A percentile compares a stretch with the other conserved stretches of the same genome.
phyloP scores from a whole-genome alignment of 2,797 vertebrate genomes.

The Clamator glandarius region DNA sequence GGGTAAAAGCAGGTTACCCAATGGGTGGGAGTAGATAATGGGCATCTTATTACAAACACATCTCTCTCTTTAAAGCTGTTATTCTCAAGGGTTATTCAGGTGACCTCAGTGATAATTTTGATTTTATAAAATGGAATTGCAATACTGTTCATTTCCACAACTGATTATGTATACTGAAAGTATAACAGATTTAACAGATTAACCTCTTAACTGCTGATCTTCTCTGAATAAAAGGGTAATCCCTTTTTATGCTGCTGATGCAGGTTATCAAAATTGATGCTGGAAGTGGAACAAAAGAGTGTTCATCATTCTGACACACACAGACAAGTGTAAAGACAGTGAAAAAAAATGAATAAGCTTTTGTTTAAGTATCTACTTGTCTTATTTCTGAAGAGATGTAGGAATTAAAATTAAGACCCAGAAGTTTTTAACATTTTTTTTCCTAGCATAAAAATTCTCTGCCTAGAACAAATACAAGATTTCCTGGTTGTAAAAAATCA shows the following conservation, averaged over 20 bases:
- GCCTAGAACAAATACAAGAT: not conserved
- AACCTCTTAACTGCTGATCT: conserved; percentile 33
- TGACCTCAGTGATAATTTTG: conserved; percentile 55
- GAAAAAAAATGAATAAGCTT: not conserved
- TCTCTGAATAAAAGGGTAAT: not conserved
- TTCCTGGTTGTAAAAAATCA: not conserved
- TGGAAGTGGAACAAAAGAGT: not conserved
- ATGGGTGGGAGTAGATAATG: conserved; percentile 54
- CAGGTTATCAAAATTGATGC: not conserved
- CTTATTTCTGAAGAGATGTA: not conserved
- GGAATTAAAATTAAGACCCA: not conserved
- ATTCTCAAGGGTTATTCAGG: conserved; percentile 60
- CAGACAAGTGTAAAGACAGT: not conserved
- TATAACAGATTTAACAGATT: conserved; percentile 45
- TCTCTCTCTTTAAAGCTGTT: conserved; percentile 57
- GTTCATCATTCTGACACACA: not conserved
- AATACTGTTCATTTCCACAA: conserved; percentile 40
- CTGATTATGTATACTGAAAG: conserved; percentile 40
- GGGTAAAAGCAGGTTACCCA: conserved; percentile 67
- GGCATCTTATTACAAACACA: conserved; percentile 55
- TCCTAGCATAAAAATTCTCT: not conserved
- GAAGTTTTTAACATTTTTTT: not conserved
- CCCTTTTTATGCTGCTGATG: fast-evolving
- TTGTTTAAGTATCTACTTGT: not conserved
- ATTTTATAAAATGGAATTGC: conserved; percentile 64